phyloP scores from a whole-genome alignment of 35 echinoderm and acorn worm genomes.

The Diadema setosum region DNA sequence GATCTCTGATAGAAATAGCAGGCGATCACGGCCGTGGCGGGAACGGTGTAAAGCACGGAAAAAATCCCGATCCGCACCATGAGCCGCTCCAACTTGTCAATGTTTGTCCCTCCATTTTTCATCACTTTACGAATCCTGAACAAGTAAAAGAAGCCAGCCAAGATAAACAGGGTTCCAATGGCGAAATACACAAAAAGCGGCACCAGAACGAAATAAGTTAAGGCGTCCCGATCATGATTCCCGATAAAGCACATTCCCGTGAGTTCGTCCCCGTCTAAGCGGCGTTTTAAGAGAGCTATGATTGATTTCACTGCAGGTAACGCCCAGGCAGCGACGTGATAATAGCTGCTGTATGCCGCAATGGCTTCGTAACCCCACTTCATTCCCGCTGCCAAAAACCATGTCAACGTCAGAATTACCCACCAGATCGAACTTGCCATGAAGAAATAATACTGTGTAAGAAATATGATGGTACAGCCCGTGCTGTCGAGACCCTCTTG shows the following conservation, averaged over 20 bases:
- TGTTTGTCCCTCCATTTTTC: slow-evolving; percentile 95
- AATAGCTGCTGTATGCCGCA: slow-evolving; percentile 95
- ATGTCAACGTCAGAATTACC: slow-evolving; percentile 95
- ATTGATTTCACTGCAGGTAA: slow-evolving; percentile 86
- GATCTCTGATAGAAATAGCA: slow-evolving; percentile 89
- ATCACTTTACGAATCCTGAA: slow-evolving; percentile 95
- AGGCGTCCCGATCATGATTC: slow-evolving; percentile 68
- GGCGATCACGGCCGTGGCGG: slow-evolving; percentile 85
- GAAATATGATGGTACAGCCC: slow-evolving; percentile 97
- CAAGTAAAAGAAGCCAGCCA: slow-evolving; percentile 87
- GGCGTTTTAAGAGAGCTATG: slow-evolving; percentile 63
- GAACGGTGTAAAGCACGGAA: slow-evolving; percentile 94
- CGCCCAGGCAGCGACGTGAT: slow-evolving; percentile 91
- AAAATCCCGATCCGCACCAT: slow-evolving; percentile 98
- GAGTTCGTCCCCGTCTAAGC: slow-evolving; percentile 90
- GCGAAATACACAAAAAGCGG: slow-evolving; percentile 86
- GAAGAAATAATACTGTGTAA: slow-evolving; percentile 98
- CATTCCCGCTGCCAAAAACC: slow-evolving; percentile 94
- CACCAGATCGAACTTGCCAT: slow-evolving; percentile 99
- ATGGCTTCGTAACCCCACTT: slow-evolving; percentile 99
- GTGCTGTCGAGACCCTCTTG: slow-evolving; percentile 96
- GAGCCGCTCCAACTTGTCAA: slow-evolving; percentile 94
- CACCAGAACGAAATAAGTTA: slow-evolving; percentile 77
- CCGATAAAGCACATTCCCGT: slow-evolving; percentile 97
- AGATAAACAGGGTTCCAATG: slow-evolving; percentile 85